phyloP scores from a whole-genome alignment of 2,113 vertebrate species.

The Muntiacus muntjak region DNA sequence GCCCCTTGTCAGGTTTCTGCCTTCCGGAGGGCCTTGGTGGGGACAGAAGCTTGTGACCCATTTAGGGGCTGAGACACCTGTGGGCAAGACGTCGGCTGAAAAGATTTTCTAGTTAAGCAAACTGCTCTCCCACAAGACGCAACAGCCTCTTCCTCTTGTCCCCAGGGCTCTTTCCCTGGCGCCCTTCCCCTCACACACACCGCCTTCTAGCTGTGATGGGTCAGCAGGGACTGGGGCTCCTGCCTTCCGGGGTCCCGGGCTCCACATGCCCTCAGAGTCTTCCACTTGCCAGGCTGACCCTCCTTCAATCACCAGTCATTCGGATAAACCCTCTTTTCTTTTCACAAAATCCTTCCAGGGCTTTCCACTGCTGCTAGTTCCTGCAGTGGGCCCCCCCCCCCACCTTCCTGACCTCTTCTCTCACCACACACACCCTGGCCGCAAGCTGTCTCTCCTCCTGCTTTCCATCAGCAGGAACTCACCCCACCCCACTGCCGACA shows the following conservation, averaged over 20 bases:
- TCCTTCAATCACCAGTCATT: not conserved
- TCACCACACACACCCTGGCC: not conserved
- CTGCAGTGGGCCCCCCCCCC: not conserved
- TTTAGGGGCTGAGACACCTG: not conserved
- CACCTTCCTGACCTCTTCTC: not conserved
- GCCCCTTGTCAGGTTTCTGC: not conserved
- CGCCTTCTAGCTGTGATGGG: not conserved
- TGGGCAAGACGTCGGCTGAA: not conserved
- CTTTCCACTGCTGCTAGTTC: not conserved
- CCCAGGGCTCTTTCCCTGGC: not conserved
- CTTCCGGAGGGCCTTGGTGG: not conserved
- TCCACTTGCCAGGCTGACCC: not conserved
- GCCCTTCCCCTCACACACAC: not conserved
- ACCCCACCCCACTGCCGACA: not conserved
- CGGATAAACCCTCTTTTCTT: not conserved
- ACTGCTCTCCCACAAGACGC: not conserved
- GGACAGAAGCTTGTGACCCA: not conserved
- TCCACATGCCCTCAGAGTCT: not conserved
- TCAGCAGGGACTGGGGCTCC: not conserved
- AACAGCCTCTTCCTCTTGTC: not conserved
- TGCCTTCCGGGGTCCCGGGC: not conserved
- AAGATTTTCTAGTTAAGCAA: not conserved
- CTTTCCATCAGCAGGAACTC: not conserved
- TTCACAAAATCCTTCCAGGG: not conserved
- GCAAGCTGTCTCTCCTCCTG: not conserved